Percentiles rank a stretch among this genome's conserved stretches.
Conservation (phyloP, 1,140 invertebrate species). For the Zaprionus lachaisei region DNA sequence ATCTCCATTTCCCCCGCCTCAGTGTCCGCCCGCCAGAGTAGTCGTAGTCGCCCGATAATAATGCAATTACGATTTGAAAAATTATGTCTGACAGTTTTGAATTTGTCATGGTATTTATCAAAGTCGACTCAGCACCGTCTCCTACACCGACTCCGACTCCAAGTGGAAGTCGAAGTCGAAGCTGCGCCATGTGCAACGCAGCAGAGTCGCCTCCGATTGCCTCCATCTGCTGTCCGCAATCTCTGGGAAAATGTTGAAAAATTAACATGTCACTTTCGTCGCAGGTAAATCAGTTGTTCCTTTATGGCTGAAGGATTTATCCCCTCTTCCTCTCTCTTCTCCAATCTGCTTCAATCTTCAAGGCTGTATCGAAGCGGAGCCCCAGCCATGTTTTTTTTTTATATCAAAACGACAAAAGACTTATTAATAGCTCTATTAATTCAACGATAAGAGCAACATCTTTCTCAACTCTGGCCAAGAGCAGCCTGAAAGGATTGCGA, state of each 20-base stretch:
- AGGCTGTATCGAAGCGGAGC: constrained; percentile 47
- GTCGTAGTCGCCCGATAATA: constrained; percentile 65
- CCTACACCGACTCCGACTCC: neutral
- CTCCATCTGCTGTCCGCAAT: constrained; percentile 41
- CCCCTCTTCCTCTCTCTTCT: neutral
- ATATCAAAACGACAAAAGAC: constrained; percentile 69
- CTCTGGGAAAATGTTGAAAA: constrained; percentile 55
- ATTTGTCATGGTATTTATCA: constrained; percentile 84
- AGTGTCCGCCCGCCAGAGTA: constrained; percentile 27
- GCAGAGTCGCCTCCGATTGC: constrained; percentile 14
- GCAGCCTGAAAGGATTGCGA: constrained; percentile 12
- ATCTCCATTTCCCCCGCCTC: constrained; percentile 37
- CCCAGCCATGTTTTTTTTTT: constrained; percentile 20
- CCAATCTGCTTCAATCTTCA: constrained; percentile 22
- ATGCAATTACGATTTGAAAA: constrained; percentile 84
- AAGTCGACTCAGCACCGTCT: constrained; percentile 57
- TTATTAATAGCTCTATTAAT: constrained; percentile 82
- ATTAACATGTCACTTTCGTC: constrained; percentile 79
- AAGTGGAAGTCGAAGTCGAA: neutral
- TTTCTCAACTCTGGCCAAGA: constrained; percentile 30
- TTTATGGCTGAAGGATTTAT: constrained; percentile 71
- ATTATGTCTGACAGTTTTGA: constrained; percentile 83
- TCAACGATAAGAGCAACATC: constrained; percentile 68
- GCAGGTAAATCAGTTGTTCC: constrained; percentile 77
- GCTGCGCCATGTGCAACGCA: neutral